phyloP scores from a whole-genome alignment of 2,888 invertebrate genomes.

The Magallana nippona region DNA sequence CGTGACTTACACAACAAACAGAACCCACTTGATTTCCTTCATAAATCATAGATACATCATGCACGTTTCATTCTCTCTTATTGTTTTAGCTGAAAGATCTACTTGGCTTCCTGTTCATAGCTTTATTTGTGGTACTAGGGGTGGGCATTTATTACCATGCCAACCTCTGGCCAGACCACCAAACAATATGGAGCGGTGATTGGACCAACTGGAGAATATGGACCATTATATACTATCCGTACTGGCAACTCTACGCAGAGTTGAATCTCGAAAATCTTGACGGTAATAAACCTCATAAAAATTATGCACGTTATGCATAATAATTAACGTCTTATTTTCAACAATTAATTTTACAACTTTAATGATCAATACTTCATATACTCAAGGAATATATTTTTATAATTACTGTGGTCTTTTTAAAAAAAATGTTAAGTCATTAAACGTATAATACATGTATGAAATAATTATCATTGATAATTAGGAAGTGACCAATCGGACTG shows the following conservation, averaged over 20 bases:
- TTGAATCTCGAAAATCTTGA: background rate
- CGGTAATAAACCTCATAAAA: conserved; percentile 3
- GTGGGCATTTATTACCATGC: conserved; percentile 42
- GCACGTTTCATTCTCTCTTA: no score
- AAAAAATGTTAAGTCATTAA: no score
- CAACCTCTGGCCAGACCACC: conserved; percentile 38
- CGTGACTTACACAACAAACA: no score
- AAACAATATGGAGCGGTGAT: background rate
- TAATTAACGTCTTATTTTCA: no score
- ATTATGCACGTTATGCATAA: no score
- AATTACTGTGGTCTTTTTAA: no score
- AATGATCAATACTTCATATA: no score
- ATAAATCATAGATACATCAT: no score
- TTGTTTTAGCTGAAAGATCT: conserved; percentile 44
- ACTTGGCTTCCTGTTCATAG: conserved; percentile 36
- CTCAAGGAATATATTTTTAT: no score
- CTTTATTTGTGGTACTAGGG: conserved; percentile 38
- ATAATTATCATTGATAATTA: background rate
- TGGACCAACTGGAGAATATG: conserved; percentile 35
- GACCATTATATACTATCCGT: conserved; percentile 40
- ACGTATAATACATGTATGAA: background rate
- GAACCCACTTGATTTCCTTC: no score
- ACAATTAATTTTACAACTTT: no score
- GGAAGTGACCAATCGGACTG: background rate
- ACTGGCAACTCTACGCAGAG: conserved; percentile 46